Percentiles rank a stretch among this genome's conserved stretches.
phyloP scores from a whole-genome alignment of 2,888 invertebrate genomes.

The Notodonta ziczac region DNA sequence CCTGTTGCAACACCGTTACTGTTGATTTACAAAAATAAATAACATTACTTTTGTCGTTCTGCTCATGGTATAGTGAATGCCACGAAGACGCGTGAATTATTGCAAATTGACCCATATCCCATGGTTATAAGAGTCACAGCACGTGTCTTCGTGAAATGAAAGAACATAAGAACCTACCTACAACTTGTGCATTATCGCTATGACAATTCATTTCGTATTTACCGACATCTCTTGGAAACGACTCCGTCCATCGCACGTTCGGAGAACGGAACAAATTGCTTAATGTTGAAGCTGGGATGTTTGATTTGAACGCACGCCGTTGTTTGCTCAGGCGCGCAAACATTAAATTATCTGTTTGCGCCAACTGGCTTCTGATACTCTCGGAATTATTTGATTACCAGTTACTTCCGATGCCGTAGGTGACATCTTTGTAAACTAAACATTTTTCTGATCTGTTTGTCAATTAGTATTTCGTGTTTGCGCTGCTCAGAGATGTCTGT shows the following conservation, averaged over 20 bases:
- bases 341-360: slow-evolving; percentile 43
- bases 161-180: too few species aligned
- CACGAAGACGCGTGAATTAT: too few species aligned
- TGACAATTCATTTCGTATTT: background rate
- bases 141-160: too few species aligned
- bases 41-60: too few species aligned
- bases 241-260: background rate
- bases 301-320: slow-evolving; percentile 21
- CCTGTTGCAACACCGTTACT: too few species aligned
- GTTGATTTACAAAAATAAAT: too few species aligned
- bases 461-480: slow-evolving; percentile 3
- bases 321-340: slow-evolving; percentile 37
- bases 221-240: background rate
- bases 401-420: slow-evolving; percentile 11
- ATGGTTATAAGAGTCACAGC: too few species aligned
- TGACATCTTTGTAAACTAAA: slow-evolving; percentile 14
- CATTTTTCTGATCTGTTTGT: slow-evolving; percentile 3
- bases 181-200: background rate
- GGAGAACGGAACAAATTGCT: slow-evolving; percentile 38
- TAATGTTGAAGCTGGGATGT: slow-evolving; percentile 28
- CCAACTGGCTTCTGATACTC: slow-evolving; percentile 32
- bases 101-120: too few species aligned
- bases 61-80: too few species aligned
- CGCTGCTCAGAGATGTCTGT: background rate
- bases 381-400: slow-evolving; percentile 35